phyloP scores from a whole-genome alignment of 92 coral and sea anemone species.

The Virgularia gustaviana region DNA sequence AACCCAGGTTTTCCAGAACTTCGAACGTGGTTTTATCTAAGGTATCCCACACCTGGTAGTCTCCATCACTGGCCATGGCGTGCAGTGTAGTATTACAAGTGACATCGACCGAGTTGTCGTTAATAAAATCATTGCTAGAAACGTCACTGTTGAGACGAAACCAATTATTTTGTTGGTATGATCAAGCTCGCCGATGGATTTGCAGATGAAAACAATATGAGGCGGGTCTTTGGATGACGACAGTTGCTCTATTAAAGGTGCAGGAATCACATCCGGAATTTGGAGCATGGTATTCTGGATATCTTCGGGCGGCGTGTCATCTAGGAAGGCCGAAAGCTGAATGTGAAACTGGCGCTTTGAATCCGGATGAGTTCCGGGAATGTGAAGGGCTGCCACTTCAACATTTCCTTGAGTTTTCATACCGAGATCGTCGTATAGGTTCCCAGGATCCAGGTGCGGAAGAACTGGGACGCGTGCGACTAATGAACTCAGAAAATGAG shows the following conservation, averaged over 20 bases:
- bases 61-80: not conserved
- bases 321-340: too few species aligned
- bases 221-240: too few species aligned
- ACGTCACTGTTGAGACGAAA: constrained; percentile 8
- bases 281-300: not conserved
- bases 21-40: too few species aligned
- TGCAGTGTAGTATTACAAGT: not conserved
- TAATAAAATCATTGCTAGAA: constrained; percentile 1
- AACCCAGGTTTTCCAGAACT: not conserved
- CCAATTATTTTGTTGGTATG: too few species aligned
- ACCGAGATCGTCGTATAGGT: not conserved
- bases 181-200: too few species aligned
- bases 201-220: not conserved
- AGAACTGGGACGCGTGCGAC: not conserved
- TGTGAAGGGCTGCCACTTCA: too few species aligned
- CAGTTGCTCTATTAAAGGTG: too few species aligned
- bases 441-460: not conserved
- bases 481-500: not conserved
- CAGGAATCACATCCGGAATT: constrained; percentile 1
- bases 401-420: not conserved
- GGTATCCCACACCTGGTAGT: too few species aligned
- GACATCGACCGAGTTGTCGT: not conserved
- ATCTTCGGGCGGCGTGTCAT: not conserved
- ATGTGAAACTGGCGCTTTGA: not conserved
- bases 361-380: not conserved